These are phyloP conservation scores for Junonia oenone DNA, from an alignment of 2,888 invertebrate genomes.

Conservation along the genomic window DNA sequence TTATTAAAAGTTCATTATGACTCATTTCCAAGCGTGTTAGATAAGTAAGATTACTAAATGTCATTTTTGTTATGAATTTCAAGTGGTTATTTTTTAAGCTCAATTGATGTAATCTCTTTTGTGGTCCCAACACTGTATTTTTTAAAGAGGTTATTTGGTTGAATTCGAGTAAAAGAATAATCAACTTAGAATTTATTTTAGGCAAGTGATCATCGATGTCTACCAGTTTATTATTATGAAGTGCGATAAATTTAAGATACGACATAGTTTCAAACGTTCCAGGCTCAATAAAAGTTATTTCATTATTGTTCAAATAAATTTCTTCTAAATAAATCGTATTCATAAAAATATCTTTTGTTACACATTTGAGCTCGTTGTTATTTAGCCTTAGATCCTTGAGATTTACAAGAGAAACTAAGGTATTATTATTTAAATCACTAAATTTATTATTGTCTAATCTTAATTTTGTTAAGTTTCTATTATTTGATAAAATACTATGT, in stretches of 20 bases:
- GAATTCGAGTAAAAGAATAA: constrained; percentile 88
- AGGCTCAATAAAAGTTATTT: constrained; percentile 88
- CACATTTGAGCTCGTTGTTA: constrained; percentile 87
- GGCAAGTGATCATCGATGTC: constrained; percentile 89
- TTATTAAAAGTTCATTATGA: constrained; percentile 87
- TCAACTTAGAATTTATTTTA: constrained; percentile 83
- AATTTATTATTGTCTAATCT: constrained; percentile 93
- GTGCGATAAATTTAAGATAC: constrained; percentile 89
- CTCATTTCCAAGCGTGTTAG: constrained; percentile 88
- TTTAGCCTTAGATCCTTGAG: constrained; percentile 89
- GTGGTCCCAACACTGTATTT: constrained; percentile 86
- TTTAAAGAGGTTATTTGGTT: constrained; percentile 87
- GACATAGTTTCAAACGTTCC: constrained; percentile 86
- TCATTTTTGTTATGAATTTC: constrained; percentile 83
- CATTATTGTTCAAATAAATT: constrained; percentile 92
- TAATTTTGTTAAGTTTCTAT: constrained; percentile 86
- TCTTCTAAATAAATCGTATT: constrained; percentile 87
- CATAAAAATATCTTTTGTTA: constrained; percentile 87
- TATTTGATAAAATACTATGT: constrained; percentile 86
- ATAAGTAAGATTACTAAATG: constrained; percentile 86
- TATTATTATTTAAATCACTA: constrained; percentile 86
- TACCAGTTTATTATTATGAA: constrained; percentile 88
- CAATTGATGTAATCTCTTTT: constrained; percentile 89
- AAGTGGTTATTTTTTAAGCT: constrained; percentile 90
- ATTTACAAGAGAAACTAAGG: constrained; percentile 85